phyloP scores from a whole-genome alignment of 2,113 vertebrate species.

The Mesocricetus auratus region DNA sequence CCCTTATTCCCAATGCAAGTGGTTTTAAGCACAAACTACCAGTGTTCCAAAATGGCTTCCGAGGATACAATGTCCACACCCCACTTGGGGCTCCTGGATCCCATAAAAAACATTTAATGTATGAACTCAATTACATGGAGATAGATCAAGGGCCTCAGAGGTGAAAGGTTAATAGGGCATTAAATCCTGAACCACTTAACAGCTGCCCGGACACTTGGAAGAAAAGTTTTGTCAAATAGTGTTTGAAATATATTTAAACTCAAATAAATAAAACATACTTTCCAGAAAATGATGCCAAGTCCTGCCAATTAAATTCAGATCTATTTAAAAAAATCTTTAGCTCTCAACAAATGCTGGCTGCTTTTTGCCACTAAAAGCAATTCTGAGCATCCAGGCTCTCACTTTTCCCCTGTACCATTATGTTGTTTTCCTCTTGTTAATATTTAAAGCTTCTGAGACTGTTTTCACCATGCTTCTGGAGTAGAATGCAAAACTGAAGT shows the following conservation, averaged over 20 bases:
- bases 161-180: constrained; percentile 64
- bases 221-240: constrained; percentile 77
- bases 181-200: constrained; percentile 70
- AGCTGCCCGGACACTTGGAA: constrained; percentile 60
- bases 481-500: constrained; percentile 67
- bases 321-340: constrained; percentile 78
- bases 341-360: constrained; percentile 76
- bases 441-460: constrained; percentile 83
- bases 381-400: constrained; percentile 79
- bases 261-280: constrained; percentile 82
- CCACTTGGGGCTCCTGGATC: neutral
- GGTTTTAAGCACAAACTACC: neutral
- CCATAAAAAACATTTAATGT: constrained; percentile 46
- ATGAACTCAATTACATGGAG: constrained; percentile 52
- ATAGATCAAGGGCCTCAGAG: constrained; percentile 67
- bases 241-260: constrained; percentile 80
- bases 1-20: neutral
- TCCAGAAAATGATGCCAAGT: constrained; percentile 76
- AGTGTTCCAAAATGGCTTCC: constrained; percentile 42
- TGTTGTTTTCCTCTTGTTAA: constrained; percentile 77
- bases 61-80: constrained; percentile 4
- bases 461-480: constrained; percentile 76
- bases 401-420: constrained; percentile 62
- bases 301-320: constrained; percentile 72
- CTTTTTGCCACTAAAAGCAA: constrained; percentile 80